A percentile compares a stretch with the other conserved stretches of the same genome.
Conservation (phyloP, 2,113 vertebrate species). For the Pseudorectes ferrugineus region DNA sequence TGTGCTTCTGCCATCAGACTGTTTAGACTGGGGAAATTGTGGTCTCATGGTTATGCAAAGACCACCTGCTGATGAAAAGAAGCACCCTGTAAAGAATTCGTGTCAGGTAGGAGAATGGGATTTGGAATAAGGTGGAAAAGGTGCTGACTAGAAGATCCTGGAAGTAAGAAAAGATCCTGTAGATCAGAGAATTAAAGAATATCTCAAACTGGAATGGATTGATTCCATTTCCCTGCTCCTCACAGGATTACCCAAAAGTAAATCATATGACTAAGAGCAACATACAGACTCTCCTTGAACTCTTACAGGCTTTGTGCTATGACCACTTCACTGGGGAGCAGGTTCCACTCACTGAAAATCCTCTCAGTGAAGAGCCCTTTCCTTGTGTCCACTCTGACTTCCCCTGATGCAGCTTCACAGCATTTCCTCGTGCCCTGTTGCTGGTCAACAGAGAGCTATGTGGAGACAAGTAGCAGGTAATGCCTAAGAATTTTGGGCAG, state of each 20-base stretch:
- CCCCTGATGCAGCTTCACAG: not conserved
- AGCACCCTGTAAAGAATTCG: not conserved
- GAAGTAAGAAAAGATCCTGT: not conserved
- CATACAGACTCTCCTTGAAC: not conserved
- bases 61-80: not conserved
- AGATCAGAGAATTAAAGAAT: not conserved
- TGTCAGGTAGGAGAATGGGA: not conserved
- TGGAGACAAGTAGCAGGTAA: not conserved
- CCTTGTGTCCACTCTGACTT: no score
- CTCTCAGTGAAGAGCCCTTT: not conserved
- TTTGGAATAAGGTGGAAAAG: not conserved
- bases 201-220: fast-evolving
- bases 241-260: not conserved
- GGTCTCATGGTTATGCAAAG: not conserved
- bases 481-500: not conserved
- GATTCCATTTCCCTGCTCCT: not conserved
- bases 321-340: not conserved
- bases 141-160: not conserved
- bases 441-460: not conserved
- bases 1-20: not conserved
- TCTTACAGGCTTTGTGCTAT: not conserved
- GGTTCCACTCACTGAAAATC: not conserved
- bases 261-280: not conserved
- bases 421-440: not conserved
- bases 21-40: not conserved